Base-by-base conservation (phyloP, 2,113 vertebrate species). In the Diphyllodes magnificus region DNA sequence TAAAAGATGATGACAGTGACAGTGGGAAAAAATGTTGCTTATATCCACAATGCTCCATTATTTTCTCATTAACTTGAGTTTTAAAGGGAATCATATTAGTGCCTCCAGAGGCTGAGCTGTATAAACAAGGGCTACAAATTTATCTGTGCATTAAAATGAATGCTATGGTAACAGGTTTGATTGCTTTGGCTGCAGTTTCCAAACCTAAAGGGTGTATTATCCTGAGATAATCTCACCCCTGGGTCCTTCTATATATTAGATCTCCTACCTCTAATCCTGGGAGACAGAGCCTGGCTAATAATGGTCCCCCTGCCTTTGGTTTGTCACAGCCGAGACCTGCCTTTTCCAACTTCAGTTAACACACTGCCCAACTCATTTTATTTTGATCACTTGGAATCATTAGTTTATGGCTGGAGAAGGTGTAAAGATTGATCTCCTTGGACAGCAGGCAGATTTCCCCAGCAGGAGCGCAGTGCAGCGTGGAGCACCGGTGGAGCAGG, bases 31-130 rank as follows among this genome's bases (percentile, higher is more conserved):
- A 95, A 92, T 70, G 81, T 86, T 95, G 75, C 61, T 92, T 97
- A 97, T 94, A 82, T 83, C 83, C 53, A 91, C 94, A 97, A 93
- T 96, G 96, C 78, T 97, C 82, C 86, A 95, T 96, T 97, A 96
- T 97, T 97, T 97, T 97, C 85, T 97, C 80, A 96, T 97, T 95
- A 95, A 94, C 92, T 95, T 82, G 75, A 97, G 83, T 96, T 94
- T 96, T 96, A 97, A 97, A 96, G 86, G 78, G 92, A 97, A 97
- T 97, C 71, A 80, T 95, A 96, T 94, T 97, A 97, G 89, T 91
- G 88, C 69, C 96, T 97, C 85, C 70, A 88, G 91, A 92, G 81
- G 85, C 92, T 53, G 73, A 96, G 80, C 86, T 90, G 37, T 89
- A 96, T 92, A 97, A 98, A 95, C 49, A 97, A 96, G 95, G 96